Base-by-base conservation (phyloP, 1,140 invertebrate species). In the Lasaia peninsularis region DNA sequence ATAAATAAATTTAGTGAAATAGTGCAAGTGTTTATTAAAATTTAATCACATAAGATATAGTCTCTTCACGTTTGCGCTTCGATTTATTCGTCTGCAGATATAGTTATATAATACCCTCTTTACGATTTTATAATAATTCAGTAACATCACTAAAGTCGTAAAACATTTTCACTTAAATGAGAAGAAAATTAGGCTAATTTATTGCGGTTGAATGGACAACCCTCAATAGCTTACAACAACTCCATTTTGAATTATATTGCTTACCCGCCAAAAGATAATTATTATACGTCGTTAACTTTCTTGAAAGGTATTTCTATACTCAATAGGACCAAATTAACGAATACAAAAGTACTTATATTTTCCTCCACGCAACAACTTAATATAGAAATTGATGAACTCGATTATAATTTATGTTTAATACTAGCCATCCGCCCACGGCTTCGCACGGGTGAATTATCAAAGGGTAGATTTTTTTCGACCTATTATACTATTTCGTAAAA, bases 241-340 rank as follows among this genome's bases (percentile, higher is more conserved):
- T 44, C 40, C 6, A 10, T 21, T 40, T 40, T 2, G 16, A 16
- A 40, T 44, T 44, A 10, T 44, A 44, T 44, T 44, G 37, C 18
- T 18, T 44, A 20, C 37, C 2, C 8, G 8, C 37, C 8, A 10
- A 44, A 44, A 44, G 14, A 44, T 44, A 44, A 44, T 44, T 44
- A 44, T 44, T 44, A 16, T 44, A 44, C 14, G 37, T 44, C 16
- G 37, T 44, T 44, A 44, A 44, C 16, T 44, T 44, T 18, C 16
- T 44, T 44, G 16, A 44, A 44, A 44, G 37, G 16, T 10, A 12
- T 37, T 37, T 44, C 37, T 44, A 16, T 14, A 44, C 18, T 44
- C 37, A 16, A 44, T 18, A 18, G 37, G 8, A 16, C 14, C 37
- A 44, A 44, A 44, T 44, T 44, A 44, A 44, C 2, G 37, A 44